These are phyloP conservation scores for Caenorhabditis briggsae DNA, from an alignment of 1,140 invertebrate genomes.

Conservation along the genomic window DNA sequence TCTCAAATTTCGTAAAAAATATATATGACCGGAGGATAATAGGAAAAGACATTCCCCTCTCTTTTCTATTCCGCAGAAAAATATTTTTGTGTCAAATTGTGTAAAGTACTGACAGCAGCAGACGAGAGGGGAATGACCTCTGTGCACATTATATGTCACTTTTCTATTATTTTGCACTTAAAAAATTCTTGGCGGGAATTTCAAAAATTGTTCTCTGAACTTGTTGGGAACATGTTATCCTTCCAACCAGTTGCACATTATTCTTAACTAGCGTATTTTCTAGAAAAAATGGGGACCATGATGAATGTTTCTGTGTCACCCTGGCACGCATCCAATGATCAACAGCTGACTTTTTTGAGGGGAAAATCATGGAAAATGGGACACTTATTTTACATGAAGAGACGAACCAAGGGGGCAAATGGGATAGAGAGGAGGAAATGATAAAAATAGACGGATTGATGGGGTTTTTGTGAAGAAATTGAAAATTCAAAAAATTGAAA, in stretches of 20 bases:
- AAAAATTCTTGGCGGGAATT: no score
- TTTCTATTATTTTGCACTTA: neutral
- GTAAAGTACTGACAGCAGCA: neutral
- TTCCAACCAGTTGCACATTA: neutral
- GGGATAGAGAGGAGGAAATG: neutral
- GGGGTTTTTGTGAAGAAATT: neutral
- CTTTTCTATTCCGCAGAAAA: neutral
- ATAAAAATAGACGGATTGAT: neutral
- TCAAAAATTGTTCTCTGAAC: no score
- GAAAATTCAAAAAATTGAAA: no score
- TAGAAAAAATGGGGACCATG: neutral
- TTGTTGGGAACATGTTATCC: no score
- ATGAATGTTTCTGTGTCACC: constrained; percentile 3
- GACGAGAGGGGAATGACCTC: constrained; percentile 12
- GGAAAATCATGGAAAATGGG: constrained; percentile 1
- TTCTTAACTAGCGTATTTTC: neutral
- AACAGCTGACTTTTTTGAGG: constrained; percentile 33
- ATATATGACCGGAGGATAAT: neutral
- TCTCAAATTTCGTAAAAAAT: constrained; percentile 55
- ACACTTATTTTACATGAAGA: neutral
- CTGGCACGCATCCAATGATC: constrained; percentile 42
- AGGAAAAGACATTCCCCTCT: neutral
- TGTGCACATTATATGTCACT: constrained; percentile 22
- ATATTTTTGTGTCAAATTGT: constrained; percentile 21
- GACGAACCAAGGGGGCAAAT: neutral